Evolutionary conservation across 2,888 invertebrate species (phyloP).

Genomic region (Beris chalybata): DNA sequence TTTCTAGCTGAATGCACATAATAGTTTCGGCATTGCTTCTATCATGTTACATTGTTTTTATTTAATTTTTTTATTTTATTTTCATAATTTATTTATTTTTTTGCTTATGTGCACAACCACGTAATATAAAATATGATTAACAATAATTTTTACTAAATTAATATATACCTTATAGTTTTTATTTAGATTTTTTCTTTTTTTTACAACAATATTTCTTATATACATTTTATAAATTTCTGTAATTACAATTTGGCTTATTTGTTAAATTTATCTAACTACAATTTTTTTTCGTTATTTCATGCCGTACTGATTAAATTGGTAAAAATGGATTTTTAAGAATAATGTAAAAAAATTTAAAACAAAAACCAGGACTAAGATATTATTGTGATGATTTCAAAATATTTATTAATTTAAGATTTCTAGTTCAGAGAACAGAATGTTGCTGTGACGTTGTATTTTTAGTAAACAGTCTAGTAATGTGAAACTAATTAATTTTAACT

Average conservation of each 20-base stretch:
- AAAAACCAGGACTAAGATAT: background rate
- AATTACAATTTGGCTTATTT: constrained; percentile 3
- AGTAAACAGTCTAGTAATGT: no score
- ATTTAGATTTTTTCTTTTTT: background rate
- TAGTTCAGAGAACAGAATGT: no score
- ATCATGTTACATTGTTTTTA: no score
- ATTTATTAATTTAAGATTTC: background rate
- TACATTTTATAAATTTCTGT: background rate
- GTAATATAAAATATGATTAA: background rate
- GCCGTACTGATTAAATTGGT: background rate
- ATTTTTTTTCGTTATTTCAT: no score
- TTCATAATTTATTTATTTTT: no score
- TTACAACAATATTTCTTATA: background rate
- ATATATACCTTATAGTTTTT: background rate
- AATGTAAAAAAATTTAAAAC: background rate
- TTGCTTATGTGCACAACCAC: no score
- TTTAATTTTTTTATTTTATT: no score
- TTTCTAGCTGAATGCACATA: no score
- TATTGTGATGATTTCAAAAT: background rate
- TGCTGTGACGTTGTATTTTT: no score
- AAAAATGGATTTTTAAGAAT: background rate
- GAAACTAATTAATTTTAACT: no score
- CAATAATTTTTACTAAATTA: background rate
- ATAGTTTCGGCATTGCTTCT: no score
- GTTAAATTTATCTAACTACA: constrained; percentile 2